Base-by-base conservation (phyloP, 2,888 invertebrate species). In the Amblyjoppa proteus region DNA sequence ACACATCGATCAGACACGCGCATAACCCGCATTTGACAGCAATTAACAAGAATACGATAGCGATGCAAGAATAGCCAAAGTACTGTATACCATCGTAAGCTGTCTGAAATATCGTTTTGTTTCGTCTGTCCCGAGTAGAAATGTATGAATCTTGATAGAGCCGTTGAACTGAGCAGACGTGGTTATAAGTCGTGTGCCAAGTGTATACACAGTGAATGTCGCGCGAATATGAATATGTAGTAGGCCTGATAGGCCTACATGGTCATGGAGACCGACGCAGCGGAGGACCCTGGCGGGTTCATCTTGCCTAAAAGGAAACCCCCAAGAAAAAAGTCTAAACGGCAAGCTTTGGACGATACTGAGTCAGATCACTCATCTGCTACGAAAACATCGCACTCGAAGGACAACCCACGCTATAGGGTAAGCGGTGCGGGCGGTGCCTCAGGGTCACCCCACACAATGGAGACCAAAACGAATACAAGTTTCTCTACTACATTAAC, bases 401-500 rank as follows among this genome's bases (percentile, higher is more conserved):
- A 38, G 6, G 38, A 38, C 7, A 20, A 9, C 6, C 20, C 68
- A 25, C 9, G 41, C 20, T 11, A 45, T 2, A 4, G 7, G 5
- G 38, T 38, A 38, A 38, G 38, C 68, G 25, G 25, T 25, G 38
- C 68, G 41, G 45, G 7, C 45, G 25, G 25, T 11, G n/a, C 13
- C 16, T 9, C 51, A 51, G 16, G 2, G 16, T 1, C 11, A 13
- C 16, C 25, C 9, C 53, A 28, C 20, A 28, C 56, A 58, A 56
- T 56, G 9, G 20, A 71, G 31, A 49, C 0, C 51, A 4, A 11
- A 58, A 5, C 53, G 20, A 7, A n/a, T 71, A 71, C 73, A 49
- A 71, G 49, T 16, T n/a, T 31, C 56, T 53, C 53, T 51, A 71
- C 34, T 76, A 76, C 64, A 41, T 76, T 3, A 64, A 61, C 49